Evolutionary conservation across 1,140 invertebrate genomes (phyloP).

Genomic region (Drosophila grimshawi): DNA sequence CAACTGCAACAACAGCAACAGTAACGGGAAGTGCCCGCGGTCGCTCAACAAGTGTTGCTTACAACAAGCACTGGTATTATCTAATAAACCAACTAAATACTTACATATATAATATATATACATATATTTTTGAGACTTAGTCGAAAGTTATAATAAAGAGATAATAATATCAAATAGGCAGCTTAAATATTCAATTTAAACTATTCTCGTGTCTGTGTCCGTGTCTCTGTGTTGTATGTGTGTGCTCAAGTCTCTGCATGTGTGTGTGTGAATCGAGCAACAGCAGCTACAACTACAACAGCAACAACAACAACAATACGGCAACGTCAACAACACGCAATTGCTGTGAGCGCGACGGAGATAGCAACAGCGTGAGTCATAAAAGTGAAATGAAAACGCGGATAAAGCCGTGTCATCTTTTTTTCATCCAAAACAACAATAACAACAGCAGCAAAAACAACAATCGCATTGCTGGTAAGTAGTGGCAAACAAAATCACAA

Average conservation of each 20-base stretch:
- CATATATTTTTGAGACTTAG: slow-evolving; percentile 16
- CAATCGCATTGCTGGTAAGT: slow-evolving; percentile 86
- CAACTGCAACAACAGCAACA: slow-evolving; percentile 15
- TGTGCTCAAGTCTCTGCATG: slow-evolving; percentile 37
- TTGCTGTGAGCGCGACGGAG: slow-evolving; percentile 78
- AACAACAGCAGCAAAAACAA: slow-evolving; percentile 58
- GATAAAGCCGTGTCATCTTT: slow-evolving; percentile 88
- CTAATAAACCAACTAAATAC: slow-evolving; percentile 73
- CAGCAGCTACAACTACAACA: slow-evolving; percentile 51
- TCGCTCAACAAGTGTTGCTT: slow-evolving; percentile 71
- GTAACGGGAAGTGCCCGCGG: slow-evolving; percentile 72
- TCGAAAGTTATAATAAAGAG: slow-evolving; percentile 51
- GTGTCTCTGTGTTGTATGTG: slow-evolving; percentile 41
- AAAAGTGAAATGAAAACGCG: slow-evolving; percentile 86
- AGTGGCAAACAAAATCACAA: slow-evolving; percentile 57
- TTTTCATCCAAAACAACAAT: slow-evolving; percentile 86
- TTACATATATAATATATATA: not conserved
- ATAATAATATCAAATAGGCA: slow-evolving; percentile 53
- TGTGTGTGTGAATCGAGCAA: slow-evolving; percentile 67
- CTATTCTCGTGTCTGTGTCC: slow-evolving; percentile 55
- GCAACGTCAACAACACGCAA: slow-evolving; percentile 75
- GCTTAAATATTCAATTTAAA: slow-evolving; percentile 74
- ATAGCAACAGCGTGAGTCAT: slow-evolving; percentile 84
- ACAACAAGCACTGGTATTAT: slow-evolving; percentile 66
- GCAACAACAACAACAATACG: slow-evolving; percentile 63